A percentile compares a stretch with the other conserved stretches of the same genome.
These are phyloP conservation scores for Onchidella celtica DNA, from an alignment of 2,888 invertebrate species.

Conservation along the genomic window DNA sequence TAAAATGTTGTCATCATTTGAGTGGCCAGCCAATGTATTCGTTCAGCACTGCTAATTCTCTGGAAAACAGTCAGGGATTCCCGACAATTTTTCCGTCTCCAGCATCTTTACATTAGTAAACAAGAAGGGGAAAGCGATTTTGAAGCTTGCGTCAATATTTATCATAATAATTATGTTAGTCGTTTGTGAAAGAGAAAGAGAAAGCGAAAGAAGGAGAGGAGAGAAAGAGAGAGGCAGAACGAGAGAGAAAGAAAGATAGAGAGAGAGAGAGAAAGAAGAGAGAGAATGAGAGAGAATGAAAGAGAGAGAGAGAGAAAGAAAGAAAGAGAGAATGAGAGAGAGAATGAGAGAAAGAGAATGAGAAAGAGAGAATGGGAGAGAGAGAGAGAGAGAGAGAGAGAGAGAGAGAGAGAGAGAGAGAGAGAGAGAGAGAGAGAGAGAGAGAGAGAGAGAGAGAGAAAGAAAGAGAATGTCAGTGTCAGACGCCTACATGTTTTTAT, in stretches of 20 bases:
- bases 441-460: neutral
- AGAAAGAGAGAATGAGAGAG: neutral
- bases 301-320: neutral
- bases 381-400: neutral
- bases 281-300: neutral
- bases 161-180: no score
- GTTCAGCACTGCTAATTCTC: no score
- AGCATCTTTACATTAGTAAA: neutral
- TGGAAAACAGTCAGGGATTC: no score
- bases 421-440: neutral
- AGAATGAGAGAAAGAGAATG: neutral
- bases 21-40: no score
- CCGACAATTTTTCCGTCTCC: slow-evolving; percentile 8
- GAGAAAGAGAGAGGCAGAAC: neutral
- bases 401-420: neutral
- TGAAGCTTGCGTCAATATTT: no score
- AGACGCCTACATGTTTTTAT: no score
- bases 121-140: neutral
- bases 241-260: neutral
- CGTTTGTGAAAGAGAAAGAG: neutral
- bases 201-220: neutral
- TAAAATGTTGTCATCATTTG: no score
- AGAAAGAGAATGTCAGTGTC: neutral
- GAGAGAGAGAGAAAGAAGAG: neutral
- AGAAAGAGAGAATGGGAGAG: neutral